Percentiles rank a stretch among this genome's conserved stretches.
phyloP scores from a whole-genome alignment of 2,113 vertebrate species.

The Malaclemys terrapin region DNA sequence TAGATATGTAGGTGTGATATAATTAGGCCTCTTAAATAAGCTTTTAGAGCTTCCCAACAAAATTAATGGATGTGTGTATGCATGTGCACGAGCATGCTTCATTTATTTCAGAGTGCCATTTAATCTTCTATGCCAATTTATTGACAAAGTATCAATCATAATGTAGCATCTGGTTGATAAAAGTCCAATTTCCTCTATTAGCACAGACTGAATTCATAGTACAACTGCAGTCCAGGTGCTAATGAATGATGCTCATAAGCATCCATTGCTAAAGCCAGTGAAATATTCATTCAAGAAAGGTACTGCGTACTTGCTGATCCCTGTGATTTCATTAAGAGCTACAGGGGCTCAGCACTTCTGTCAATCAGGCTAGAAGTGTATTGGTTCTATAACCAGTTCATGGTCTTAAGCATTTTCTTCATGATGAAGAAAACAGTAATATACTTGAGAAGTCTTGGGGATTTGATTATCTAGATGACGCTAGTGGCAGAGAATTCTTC shows the following conservation, averaged over 20 bases:
- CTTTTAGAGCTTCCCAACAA: not conserved
- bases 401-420: not conserved
- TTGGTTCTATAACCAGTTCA: not conserved
- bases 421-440: not conserved
- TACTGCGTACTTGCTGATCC: not conserved
- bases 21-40: not conserved
- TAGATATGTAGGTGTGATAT: not conserved
- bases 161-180: rapidly evolving
- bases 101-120: not conserved
- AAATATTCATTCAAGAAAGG: not conserved
- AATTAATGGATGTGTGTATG: not conserved
- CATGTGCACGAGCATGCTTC: not conserved
- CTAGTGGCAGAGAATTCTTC: not conserved
- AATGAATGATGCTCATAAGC: not conserved
- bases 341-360: not conserved
- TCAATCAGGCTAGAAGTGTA: not conserved
- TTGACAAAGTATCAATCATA: not conserved
- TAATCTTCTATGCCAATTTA: not conserved
- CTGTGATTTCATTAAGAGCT: not conserved
- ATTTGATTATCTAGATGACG: not conserved
- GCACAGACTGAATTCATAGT: not conserved
- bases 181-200: not conserved
- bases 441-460: not conserved
- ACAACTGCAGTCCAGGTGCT: rapidly evolving
- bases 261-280: not conserved